Conservation (phyloP, 2,797 vertebrate genomes). For the Rhabdophis nuchalis region DNA sequence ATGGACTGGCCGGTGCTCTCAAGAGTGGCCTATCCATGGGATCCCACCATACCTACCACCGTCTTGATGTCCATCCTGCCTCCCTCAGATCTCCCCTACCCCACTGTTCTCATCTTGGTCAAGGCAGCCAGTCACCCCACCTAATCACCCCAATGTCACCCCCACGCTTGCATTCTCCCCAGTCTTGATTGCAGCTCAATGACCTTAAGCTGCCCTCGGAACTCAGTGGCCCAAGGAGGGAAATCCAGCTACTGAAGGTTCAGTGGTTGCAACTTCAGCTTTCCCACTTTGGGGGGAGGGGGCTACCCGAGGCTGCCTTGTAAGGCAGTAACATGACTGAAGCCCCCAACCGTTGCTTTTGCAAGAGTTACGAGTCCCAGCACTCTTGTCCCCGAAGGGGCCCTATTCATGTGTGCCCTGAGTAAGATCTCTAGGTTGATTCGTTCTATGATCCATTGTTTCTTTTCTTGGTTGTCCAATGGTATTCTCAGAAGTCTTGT, state of each 20-base stretch:
- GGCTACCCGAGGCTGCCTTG: not conserved
- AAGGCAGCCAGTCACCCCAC: not conserved
- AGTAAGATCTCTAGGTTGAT: not conserved
- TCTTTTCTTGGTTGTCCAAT: not conserved
- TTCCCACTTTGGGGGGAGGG: not conserved
- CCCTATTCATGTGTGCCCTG: not conserved
- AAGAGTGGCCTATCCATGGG: not conserved
- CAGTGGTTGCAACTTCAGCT: not conserved
- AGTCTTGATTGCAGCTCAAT: not conserved
- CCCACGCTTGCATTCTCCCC: not conserved
- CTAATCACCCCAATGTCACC: not conserved
- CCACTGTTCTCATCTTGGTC: not conserved
- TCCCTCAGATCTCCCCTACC: not conserved
- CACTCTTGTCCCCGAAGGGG: not conserved
- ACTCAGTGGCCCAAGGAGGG: not conserved
- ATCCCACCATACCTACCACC: not conserved
- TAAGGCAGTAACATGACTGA: not conserved
- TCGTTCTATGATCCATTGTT: not conserved
- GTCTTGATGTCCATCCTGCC: not conserved
- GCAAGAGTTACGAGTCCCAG: not conserved
- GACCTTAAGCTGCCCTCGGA: not conserved
- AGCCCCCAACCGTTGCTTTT: not conserved
- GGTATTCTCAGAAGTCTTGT: not conserved
- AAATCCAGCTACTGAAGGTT: not conserved
- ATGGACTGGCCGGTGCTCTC: not conserved